Evolutionary conservation across 1,140 invertebrate genomes (phyloP).

Genomic region (Diorhabda elongata): DNA sequence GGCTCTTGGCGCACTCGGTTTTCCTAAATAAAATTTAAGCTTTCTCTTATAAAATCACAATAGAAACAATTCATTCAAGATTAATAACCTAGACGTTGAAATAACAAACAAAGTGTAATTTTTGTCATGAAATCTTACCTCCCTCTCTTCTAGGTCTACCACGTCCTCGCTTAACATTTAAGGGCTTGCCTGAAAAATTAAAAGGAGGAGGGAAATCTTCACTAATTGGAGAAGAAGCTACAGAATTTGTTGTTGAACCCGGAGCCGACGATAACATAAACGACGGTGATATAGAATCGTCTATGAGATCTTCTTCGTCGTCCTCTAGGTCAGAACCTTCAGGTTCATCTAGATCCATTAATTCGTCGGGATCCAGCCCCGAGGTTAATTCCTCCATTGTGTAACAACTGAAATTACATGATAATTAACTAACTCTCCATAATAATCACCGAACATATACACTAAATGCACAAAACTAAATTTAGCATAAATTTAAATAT

Average conservation of each 20-base stretch:
- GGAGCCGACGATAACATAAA: conserved; percentile 49
- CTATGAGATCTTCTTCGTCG: conserved; percentile 44
- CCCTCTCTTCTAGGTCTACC: conserved; percentile 68
- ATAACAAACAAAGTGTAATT: background rate
- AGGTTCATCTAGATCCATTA: conserved; percentile 46
- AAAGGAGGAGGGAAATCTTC: conserved; percentile 52
- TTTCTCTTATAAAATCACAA: background rate
- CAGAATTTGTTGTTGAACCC: conserved; percentile 55
- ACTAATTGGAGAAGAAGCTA: conserved; percentile 50
- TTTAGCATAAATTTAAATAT: too few relatives aligned
- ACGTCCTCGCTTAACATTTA: conserved; percentile 62
- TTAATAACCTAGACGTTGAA: background rate
- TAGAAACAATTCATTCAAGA: background rate
- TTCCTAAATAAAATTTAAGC: conserved; percentile 30
- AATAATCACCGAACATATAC: too few relatives aligned
- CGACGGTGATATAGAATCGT: conserved; percentile 43
- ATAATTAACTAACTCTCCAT: too few relatives aligned
- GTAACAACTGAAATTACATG: conserved; percentile 27
- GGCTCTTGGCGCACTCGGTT: conserved; percentile 35
- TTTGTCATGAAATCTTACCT: conserved; percentile 38
- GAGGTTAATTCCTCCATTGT: conserved; percentile 44
- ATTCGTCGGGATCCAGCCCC: conserved; percentile 43
- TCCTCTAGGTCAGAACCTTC: conserved; percentile 46
- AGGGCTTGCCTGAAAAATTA: conserved; percentile 53
- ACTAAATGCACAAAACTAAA: too few relatives aligned